Evolutionary conservation across 2,797 vertebrate genomes (phyloP), one percentile per base, ranked within the genome.

Genomic region (Rhinella marina): DNA sequence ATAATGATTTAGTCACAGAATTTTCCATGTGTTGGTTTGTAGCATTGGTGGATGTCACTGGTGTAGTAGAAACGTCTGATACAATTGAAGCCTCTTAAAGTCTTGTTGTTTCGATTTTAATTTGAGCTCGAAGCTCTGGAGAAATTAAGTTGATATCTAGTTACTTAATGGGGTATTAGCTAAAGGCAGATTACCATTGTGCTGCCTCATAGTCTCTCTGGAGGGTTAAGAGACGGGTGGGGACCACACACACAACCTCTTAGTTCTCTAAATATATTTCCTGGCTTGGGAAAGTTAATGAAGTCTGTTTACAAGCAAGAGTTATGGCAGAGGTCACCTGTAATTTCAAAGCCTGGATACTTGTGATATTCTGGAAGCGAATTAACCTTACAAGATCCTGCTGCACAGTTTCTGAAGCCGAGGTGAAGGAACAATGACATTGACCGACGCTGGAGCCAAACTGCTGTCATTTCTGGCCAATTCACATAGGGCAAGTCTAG

Each of bases 401-500:
- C 64, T 66, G 73, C 12, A 57, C n/a, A n/a, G 59, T 64, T 62
- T 80, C 27, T 80, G 12, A 77, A 52, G 41, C 56, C 14, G 19
- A 76, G 56, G 85, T 72, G 25, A 76, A 66, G 52, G 50, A 19
- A 64, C 84, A 56, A 62, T 85, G 84, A 66, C 84, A 86, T 27
- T 72, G 88, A 70, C 70, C 70, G n/a, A 50, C 10, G 23, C 25
- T 1, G 16, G 32, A 59, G 88, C 79, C 81, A 73, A 82, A 29
- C 25, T 32, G 5, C 80, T 89, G 85, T 86, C 73, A 62, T 79
- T 79, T 83, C 21, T 23, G 84, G 62, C 85, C 81, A 70, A 64
- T 86, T 87, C 84, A 84, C 81, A 64, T 81, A 77, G 88, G 88
- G 54, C 56, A 82, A 77, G 88, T 25, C 84, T 72, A 75, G 19